phyloP scores from a whole-genome alignment of 2,888 invertebrate species.

The Xestia ashworthii region DNA sequence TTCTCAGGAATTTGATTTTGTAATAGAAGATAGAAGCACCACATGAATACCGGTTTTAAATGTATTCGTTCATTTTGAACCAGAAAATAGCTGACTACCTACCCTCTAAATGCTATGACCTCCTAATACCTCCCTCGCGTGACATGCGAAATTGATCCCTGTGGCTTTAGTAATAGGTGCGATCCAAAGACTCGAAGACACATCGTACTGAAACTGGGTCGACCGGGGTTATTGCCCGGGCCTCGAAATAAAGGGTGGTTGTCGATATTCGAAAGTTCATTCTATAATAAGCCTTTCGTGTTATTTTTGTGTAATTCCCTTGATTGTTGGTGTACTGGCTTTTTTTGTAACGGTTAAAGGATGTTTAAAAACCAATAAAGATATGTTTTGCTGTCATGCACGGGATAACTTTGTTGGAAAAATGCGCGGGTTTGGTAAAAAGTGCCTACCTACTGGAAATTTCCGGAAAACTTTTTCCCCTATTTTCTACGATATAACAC shows the following conservation, averaged over 20 bases:
- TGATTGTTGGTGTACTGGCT: constrained; percentile 17
- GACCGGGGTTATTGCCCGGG: constrained; percentile 70
- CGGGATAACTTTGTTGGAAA: background rate
- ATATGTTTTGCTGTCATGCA: constrained; percentile 21
- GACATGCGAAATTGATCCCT: constrained; percentile 43
- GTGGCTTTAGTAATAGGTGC: constrained; percentile 45
- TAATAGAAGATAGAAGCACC: constrained; percentile 40
- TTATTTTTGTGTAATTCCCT: constrained; percentile 57
- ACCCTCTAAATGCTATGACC: constrained; percentile 60
- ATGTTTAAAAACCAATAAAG: constrained; percentile 36
- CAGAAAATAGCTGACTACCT: constrained; percentile 55
- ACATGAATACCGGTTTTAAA: constrained; percentile 55
- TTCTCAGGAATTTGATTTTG: constrained; percentile 12
- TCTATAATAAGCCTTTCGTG: constrained; percentile 64
- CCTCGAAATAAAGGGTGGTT: constrained; percentile 72
- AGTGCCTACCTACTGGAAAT: too few species aligned
- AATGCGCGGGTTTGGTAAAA: background rate
- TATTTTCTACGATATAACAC: background rate
- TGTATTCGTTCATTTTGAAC: constrained; percentile 58
- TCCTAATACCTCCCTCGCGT: constrained; percentile 47
- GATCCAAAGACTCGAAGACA: constrained; percentile 42
- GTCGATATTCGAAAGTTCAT: constrained; percentile 69
- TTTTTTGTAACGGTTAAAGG: constrained; percentile 31
- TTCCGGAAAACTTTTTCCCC: background rate
- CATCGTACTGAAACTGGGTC: constrained; percentile 66